phyloP scores from a whole-genome alignment of 2,113 vertebrate species.

The Edolisoma coerulescens region DNA sequence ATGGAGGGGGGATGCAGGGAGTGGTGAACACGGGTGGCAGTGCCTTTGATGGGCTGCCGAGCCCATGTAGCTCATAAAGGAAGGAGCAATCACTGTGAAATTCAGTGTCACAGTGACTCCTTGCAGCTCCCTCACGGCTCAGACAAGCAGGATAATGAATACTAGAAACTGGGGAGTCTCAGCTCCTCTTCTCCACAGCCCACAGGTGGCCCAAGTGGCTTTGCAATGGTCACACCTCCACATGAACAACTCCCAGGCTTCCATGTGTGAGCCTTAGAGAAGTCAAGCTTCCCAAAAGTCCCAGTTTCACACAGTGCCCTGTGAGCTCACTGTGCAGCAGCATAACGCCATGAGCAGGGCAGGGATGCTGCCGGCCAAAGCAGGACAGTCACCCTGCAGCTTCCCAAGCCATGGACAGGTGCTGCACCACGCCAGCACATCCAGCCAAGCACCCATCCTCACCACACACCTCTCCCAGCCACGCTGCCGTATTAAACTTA shows the following conservation, averaged over 20 bases:
- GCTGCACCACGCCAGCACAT: accelerated
- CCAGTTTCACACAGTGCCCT: accelerated
- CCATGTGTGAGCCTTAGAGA: background rate
- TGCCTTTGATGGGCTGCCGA: background rate
- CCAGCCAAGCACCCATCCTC: background rate
- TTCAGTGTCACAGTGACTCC: background rate
- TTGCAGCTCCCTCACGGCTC: background rate
- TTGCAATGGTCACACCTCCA: background rate
- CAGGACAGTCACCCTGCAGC: background rate
- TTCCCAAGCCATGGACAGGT: background rate
- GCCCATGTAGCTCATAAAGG: accelerated
- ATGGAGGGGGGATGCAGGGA: accelerated
- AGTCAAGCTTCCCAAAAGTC: background rate
- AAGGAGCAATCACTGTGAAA: background rate
- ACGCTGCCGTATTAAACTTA: background rate
- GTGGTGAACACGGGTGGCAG: accelerated
- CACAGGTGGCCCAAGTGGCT: background rate
- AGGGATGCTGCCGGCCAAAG: background rate
- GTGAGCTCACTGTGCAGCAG: background rate
- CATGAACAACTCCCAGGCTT: background rate
- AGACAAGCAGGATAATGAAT: background rate
- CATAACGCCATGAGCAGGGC: accelerated
- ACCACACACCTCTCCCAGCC: background rate
- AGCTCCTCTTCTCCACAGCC: background rate
- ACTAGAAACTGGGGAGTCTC: background rate